These are phyloP conservation scores for Nomada lathburiana DNA, from an alignment of 2,888 invertebrate genomes.

Conservation along the genomic window DNA sequence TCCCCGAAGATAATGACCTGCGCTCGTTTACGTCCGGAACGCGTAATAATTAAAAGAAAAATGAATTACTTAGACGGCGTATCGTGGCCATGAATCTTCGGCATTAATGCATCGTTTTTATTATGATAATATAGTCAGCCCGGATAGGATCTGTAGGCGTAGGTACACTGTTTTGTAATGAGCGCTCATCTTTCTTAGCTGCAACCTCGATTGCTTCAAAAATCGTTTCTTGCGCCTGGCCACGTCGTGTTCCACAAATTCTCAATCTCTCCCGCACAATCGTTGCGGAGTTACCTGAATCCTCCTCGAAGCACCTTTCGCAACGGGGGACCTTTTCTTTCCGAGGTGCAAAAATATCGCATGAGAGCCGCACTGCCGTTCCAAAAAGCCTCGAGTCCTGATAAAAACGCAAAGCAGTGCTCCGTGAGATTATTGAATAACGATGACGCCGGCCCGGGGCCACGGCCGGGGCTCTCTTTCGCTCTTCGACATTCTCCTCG, in stretches of 20 bases:
- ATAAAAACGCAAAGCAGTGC: constrained; percentile 50
- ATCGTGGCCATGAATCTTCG: constrained; percentile 25
- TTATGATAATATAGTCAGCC: constrained; percentile 14
- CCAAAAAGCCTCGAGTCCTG: not conserved
- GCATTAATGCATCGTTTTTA: constrained; percentile 13
- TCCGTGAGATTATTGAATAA: constrained; percentile 74
- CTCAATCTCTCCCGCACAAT: too few species aligned
- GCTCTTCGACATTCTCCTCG: constrained; percentile 21
- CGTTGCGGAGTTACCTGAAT: too few species aligned
- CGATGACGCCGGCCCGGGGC: constrained; percentile 70
- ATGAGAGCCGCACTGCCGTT: not conserved
- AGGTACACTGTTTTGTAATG: constrained; percentile 20
- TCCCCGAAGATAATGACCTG: not conserved
- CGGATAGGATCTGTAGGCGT: not conserved
- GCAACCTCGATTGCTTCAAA: constrained; percentile 1
- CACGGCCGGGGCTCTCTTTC: constrained; percentile 45
- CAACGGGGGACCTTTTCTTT: too few species aligned
- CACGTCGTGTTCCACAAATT: not conserved
- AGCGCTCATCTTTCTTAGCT: not conserved
- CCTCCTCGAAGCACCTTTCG: too few species aligned
- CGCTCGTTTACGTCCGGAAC: constrained; percentile 3
- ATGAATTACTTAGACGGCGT: not conserved
- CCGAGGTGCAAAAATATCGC: too few species aligned
- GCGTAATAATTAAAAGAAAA: constrained; percentile 26
- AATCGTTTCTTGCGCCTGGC: not conserved